Conservation (phyloP, 2,888 invertebrate species). For the Amphipyra berbera region DNA sequence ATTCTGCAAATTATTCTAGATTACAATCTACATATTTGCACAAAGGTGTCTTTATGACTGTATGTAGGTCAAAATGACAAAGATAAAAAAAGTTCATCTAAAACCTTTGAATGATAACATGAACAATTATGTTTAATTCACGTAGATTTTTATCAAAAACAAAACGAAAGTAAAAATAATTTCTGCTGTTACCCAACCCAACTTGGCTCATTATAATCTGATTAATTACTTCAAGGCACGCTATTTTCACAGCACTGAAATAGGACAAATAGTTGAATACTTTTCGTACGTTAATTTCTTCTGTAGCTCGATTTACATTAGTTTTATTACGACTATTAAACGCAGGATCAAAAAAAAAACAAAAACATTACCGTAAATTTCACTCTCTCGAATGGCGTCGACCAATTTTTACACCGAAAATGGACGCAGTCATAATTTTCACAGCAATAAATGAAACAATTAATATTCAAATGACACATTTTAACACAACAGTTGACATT, state of each 20-base stretch:
- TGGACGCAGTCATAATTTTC: slow-evolving; percentile 14
- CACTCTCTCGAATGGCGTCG: slow-evolving; percentile 9
- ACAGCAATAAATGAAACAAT: slow-evolving; percentile 24
- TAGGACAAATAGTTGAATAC: not conserved
- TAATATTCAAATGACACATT: slow-evolving; percentile 24
- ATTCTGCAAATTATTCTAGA: slow-evolving; percentile 15
- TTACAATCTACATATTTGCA: slow-evolving; percentile 21
- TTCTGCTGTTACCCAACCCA: slow-evolving; percentile 1
- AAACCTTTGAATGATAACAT: not conserved
- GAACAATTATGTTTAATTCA: not conserved
- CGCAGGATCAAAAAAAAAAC: slow-evolving; percentile 21
- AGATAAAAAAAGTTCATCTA: not conserved
- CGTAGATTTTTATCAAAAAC: not conserved
- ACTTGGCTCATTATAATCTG: slow-evolving; percentile 17
- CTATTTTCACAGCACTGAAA: slow-evolving; percentile 26
- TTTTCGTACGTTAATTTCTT: not conserved
- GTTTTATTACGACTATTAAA: slow-evolving; percentile 5
- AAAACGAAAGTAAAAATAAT: slow-evolving; percentile 14
- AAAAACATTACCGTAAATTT: slow-evolving; percentile 14
- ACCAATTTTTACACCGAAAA: slow-evolving; percentile 18
- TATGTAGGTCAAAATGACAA: slow-evolving; percentile 23
- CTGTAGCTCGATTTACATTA: not conserved
- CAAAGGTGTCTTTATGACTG: slow-evolving; percentile 17
- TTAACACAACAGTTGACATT: slow-evolving; percentile 23
- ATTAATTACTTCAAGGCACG: slow-evolving; percentile 38